Evolutionary conservation across 2,797 vertebrate genomes (phyloP).

Genomic region (Paramormyrops hopkinsi): DNA sequence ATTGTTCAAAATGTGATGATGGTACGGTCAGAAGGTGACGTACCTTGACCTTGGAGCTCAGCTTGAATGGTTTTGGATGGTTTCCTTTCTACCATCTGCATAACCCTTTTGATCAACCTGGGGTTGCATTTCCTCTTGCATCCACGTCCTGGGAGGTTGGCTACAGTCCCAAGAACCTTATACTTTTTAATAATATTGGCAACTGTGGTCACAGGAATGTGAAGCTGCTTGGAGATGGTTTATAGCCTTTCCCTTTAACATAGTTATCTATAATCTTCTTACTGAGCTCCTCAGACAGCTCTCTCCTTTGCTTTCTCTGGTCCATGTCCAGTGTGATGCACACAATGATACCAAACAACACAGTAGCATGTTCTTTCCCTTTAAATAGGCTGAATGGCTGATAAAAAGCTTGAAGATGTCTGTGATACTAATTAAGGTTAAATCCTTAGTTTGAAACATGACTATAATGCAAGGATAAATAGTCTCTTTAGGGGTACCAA

Average conservation of each 20-base stretch:
- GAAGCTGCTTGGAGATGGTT: background rate
- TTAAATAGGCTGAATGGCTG: background rate
- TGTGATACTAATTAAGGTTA: background rate
- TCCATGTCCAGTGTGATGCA: background rate
- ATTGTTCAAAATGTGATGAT: background rate
- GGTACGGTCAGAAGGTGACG: background rate
- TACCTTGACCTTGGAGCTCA: background rate
- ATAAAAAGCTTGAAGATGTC: background rate
- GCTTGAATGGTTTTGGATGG: background rate
- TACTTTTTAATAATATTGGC: background rate
- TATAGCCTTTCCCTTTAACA: background rate
- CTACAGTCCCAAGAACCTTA: background rate
- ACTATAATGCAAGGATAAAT: background rate
- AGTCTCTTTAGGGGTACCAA: background rate
- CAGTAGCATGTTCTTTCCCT: background rate
- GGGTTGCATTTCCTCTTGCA: background rate
- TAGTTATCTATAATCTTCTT: background rate
- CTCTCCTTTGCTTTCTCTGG: background rate
- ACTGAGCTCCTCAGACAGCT: background rate
- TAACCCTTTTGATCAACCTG: background rate
- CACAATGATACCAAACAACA: background rate
- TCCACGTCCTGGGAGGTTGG: background rate
- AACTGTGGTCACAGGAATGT: background rate
- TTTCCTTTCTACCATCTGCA: background rate
- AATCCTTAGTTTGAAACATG: background rate